Base-by-base conservation (phyloP, 2,113 vertebrate genomes). In the Podarcis muralis region DNA sequence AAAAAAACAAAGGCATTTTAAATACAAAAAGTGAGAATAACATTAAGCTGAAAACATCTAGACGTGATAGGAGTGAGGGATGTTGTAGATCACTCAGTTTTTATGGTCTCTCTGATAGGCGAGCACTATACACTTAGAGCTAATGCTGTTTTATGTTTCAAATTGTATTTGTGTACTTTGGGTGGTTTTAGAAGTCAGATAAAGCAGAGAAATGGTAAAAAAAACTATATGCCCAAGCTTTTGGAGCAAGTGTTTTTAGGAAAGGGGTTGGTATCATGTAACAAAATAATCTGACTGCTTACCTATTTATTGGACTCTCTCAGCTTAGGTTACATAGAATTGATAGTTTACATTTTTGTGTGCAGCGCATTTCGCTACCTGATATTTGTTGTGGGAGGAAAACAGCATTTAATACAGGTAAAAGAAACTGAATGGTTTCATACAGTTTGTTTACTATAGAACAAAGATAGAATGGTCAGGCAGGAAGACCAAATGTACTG, bases 1-100 rank as follows among this genome's bases (percentile, higher is more conserved):
- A 35, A 53, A 16, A 57, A 0, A 75, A 75, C 6, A 76, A 90
- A 25, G 0, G 9, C 4, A 82, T 74, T 74, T 87, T 88, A 57
- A 20, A 69, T 83, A 83, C 9, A 84, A 86, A n/a, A 12, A 40
- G 1, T 4, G 18, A 48, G 74, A 68, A 30, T 27, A 88, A 59
- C 16, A 83, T 84, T 89, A 81, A 86, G 80, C 53, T 83, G 25
- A 37, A 91, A 88, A 84, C 32, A 37, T 30, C 6, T 72, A 65
- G 48, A 25, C 22, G 43, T 40, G 35, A 84, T 0, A 2, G 12
- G 30, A 85, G 18, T 88, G 37, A 90, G 12, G 74, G 43, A 89
- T 83, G 59, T 18, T 78, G 48, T 65, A 72, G 1, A 3, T 86
- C 82, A 77, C 13, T 91, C 30, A n/a, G 80, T 90, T 25, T 84